Evolutionary conservation across 2,113 vertebrate species (phyloP), one percentile per base, ranked within the genome.

Genomic region (Sula dactylatra): DNA sequence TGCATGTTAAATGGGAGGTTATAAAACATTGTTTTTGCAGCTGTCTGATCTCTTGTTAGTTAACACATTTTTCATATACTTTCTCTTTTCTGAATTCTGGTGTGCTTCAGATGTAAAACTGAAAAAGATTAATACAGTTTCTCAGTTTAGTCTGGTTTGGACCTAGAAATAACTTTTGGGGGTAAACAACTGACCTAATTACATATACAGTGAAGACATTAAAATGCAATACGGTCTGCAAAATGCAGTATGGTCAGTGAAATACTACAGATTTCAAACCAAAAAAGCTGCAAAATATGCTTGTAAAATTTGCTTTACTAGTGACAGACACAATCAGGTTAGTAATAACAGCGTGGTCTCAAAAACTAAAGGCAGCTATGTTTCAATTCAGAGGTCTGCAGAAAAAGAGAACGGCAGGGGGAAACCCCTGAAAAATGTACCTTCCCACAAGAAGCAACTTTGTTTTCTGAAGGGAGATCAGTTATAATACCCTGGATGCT

Each of bases 141-240:
- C 76, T 92, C 80, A 49, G 79, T 93, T 98, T 96, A 96, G 90
- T 94, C 90, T 96, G 52, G 42, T 89, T 93, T 95, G 78, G 89
- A 93, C 80, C 54, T 96, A 67, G 59, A 97, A 96, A 94, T 94
- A 96, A 94, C 69, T 91, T 97, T 70, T 85, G 3, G 38, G 82
- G 90, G 78, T 95, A 96, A 98, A 95, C 86, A 97, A 94, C 42
- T 96, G 94, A 93, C 77, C 79, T 93, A 92, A 96, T 97, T 95
- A 74, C 74, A 84, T 87, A 96, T 40, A 95, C 76, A 93, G 42
- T 56, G 24, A 77, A 94, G 40, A 25, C 81, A 96, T 93, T 97
- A 94, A 97, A 97, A 93, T 78, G 79, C 66, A 85, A 69, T 55
- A 77, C 19, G 40, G 82, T 84, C 76, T 67, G 49, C 52, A 92